Evolutionary conservation across 2,113 vertebrate genomes (phyloP).

Genomic region (Psammodynastes pulverulentus): DNA sequence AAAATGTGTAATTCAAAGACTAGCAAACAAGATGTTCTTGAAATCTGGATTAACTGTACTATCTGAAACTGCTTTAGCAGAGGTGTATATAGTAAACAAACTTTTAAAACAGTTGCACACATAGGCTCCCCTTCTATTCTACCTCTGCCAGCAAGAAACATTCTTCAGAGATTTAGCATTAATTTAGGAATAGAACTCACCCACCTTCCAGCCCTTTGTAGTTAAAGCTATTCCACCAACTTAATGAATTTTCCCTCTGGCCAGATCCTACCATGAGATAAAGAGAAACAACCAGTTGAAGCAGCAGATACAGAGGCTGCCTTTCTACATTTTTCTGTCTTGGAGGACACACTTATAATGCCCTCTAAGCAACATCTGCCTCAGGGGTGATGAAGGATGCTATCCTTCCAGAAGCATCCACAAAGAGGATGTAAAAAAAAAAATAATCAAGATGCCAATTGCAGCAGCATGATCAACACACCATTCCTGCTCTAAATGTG

Average conservation of each 20-base stretch:
- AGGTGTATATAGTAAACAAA: conserved; percentile 12
- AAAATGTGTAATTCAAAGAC: background rate
- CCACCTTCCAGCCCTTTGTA: background rate
- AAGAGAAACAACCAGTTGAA: background rate
- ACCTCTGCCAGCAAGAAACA: background rate
- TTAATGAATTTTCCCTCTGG: background rate
- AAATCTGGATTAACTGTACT: conserved; percentile 7
- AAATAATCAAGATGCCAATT: background rate
- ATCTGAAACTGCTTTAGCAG: background rate
- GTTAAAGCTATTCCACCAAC: background rate
- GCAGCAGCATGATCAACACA: background rate
- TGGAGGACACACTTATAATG: background rate
- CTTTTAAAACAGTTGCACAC: background rate
- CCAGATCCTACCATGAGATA: background rate
- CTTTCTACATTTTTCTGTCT: background rate
- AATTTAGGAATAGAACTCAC: background rate
- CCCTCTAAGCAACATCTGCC: background rate
- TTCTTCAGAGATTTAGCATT: background rate
- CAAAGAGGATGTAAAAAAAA: background rate
- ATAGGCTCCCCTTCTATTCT: background rate
- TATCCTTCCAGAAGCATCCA: background rate
- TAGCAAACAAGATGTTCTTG: background rate
- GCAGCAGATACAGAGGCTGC: background rate
- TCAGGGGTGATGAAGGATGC: background rate
- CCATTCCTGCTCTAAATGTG: background rate